A percentile compares a stretch with the other conserved stretches of the same genome.
These are phyloP conservation scores for Nanorana parkeri DNA, from an alignment of 2,113 vertebrate species.

Conservation along the genomic window DNA sequence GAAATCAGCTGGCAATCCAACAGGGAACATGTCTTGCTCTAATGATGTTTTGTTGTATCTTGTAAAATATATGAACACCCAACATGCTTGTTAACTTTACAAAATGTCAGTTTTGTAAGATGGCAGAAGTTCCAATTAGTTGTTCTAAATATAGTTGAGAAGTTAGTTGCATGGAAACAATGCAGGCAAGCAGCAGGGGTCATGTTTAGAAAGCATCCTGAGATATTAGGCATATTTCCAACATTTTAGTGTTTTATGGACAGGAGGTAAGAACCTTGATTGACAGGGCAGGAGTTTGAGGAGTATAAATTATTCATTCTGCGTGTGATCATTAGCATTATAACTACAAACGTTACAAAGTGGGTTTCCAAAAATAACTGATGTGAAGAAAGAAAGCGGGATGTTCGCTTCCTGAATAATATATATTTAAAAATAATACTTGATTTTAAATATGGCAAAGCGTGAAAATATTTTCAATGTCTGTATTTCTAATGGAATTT, in stretches of 20 bases:
- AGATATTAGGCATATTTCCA: conserved; percentile 70
- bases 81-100: conserved; percentile 73
- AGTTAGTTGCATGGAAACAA: conserved; percentile 66
- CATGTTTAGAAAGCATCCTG: conserved; percentile 69
- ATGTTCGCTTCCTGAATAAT: neutral
- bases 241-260: conserved; percentile 63
- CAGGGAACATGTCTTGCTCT: conserved; percentile 65
- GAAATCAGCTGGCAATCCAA: conserved; percentile 64
- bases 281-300: conserved; percentile 69
- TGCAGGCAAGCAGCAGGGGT: conserved; percentile 67
- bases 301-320: conserved; percentile 76
- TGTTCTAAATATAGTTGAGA: conserved; percentile 76
- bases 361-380: conserved; percentile 56
- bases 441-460: too few species aligned
- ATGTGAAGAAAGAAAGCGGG: neutral
- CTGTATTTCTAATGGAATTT: too few species aligned
- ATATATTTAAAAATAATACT: too few species aligned
- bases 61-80: conserved; percentile 70
- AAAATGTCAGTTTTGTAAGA: conserved; percentile 73
- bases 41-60: conserved; percentile 70
- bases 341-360: conserved; percentile 61
- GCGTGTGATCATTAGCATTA: conserved; percentile 68
- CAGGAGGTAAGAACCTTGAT: conserved; percentile 68
- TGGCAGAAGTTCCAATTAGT: conserved; percentile 78
- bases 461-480: too few species aligned